A percentile compares a stretch with the other conserved stretches of the same genome.
phyloP scores from a whole-genome alignment of 2,888 invertebrate genomes.

The Xestia c-nigrum region DNA sequence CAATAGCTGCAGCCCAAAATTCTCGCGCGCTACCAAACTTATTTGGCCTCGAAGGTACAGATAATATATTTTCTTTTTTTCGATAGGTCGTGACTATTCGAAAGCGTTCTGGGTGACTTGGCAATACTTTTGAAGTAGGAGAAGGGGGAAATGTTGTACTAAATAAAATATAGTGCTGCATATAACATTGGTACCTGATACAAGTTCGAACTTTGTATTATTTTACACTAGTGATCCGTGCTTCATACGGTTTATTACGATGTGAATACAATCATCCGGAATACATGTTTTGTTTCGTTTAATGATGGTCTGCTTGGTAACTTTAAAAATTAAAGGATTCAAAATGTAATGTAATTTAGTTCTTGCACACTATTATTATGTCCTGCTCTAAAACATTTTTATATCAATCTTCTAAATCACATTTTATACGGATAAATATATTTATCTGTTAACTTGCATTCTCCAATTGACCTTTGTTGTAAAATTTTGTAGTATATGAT shows the following conservation, averaged over 20 bases:
- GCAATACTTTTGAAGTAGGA: conserved; percentile 39
- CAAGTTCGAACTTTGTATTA: background rate
- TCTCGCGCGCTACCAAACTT: conserved; percentile 42
- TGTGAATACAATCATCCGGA: too few species aligned
- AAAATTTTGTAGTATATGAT: background rate
- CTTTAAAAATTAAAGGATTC: too few species aligned
- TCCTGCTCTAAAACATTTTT: too few species aligned
- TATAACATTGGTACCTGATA: background rate
- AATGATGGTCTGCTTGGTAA: too few species aligned
- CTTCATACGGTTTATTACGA: too few species aligned
- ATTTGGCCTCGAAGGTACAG: conserved; percentile 37
- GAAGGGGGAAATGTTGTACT: conserved; percentile 22
- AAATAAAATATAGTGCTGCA: conserved; percentile 3
- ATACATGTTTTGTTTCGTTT: too few species aligned
- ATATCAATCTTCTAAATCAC: too few species aligned
- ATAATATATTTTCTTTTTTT: conserved; percentile 51
- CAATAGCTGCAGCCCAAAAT: conserved; percentile 44
- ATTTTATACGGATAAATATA: too few species aligned
- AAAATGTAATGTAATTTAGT: too few species aligned
- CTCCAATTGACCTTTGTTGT: background rate
- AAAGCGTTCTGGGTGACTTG: conserved; percentile 45
- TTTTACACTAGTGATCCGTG: background rate
- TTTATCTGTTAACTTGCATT: too few species aligned
- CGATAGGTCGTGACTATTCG: conserved; percentile 30
- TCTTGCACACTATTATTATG: too few species aligned